Conservation (phyloP, 2,888 invertebrate species). For the Nowickia ferox region DNA sequence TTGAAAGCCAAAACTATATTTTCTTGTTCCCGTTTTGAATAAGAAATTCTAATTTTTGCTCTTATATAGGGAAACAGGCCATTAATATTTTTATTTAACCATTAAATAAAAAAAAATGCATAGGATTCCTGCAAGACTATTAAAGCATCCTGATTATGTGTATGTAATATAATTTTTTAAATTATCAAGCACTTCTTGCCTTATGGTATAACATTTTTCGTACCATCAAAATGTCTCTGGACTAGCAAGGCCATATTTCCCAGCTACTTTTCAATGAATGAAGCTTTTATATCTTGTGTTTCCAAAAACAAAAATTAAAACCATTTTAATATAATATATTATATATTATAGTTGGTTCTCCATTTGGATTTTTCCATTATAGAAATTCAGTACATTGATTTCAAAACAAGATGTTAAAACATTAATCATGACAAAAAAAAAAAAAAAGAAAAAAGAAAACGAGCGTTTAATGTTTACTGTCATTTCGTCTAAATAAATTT, state of each 20-base stretch:
- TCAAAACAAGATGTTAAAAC: slow-evolving; percentile 66
- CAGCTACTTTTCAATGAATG: neutral
- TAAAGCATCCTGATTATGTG: too few relatives aligned
- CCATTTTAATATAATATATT: slow-evolving; percentile 3
- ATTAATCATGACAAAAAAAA: slow-evolving; percentile 64
- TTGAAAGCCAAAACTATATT: too few relatives aligned
- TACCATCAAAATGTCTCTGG: neutral
- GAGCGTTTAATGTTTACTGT: slow-evolving; percentile 68
- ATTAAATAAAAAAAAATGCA: too few relatives aligned
- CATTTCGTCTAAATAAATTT: slow-evolving; percentile 60
- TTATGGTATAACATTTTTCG: too few relatives aligned
- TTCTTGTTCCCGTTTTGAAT: too few relatives aligned
- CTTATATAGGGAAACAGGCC: too few relatives aligned
- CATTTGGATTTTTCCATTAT: slow-evolving; percentile 16
- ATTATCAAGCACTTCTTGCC: too few relatives aligned
- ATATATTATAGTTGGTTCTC: slow-evolving; percentile 12
- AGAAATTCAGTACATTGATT: slow-evolving; percentile 53
- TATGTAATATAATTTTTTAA: too few relatives aligned
- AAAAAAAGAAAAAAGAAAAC: slow-evolving; percentile 1
- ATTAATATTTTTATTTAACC: too few relatives aligned
- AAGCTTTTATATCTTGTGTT: slow-evolving; percentile 13
- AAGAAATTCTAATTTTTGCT: too few relatives aligned
- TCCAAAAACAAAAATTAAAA: neutral
- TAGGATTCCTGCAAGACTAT: too few relatives aligned
- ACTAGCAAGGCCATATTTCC: neutral